Conservation (phyloP, 2,888 invertebrate species). For the Drosophila sordidula region DNA sequence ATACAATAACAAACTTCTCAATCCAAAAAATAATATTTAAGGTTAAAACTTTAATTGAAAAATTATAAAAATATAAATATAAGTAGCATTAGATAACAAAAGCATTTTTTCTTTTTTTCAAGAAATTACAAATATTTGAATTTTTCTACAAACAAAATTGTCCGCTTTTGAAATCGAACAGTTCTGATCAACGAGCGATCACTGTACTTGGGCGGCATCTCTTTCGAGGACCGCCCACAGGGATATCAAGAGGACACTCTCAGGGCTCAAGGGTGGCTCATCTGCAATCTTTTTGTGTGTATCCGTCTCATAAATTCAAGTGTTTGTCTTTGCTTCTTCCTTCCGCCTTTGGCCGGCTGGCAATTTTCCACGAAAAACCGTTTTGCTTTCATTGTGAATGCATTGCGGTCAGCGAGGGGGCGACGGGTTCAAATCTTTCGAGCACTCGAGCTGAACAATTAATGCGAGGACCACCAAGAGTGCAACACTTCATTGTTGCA, state of each 20-base stretch:
- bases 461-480: slow-evolving; percentile 44
- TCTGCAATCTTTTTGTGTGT: slow-evolving; percentile 21
- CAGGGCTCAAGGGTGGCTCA: slow-evolving; percentile 10
- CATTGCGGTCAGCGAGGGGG: slow-evolving; percentile 27
- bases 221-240: slow-evolving; percentile 32
- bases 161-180: neutral
- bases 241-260: slow-evolving; percentile 15
- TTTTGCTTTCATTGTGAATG: slow-evolving; percentile 26
- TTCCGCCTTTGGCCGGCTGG: slow-evolving; percentile 31
- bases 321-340: slow-evolving; percentile 35
- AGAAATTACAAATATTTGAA: too few species aligned
- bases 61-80: too few species aligned
- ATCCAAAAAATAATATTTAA: too few species aligned
- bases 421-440: slow-evolving; percentile 4
- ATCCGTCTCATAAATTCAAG: slow-evolving; percentile 19
- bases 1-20: too few species aligned
- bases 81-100: too few species aligned
- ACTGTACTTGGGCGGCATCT: neutral
- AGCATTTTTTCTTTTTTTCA: too few species aligned
- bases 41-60: too few species aligned
- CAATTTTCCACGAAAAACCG: slow-evolving; percentile 32
- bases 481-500: slow-evolving; percentile 36
- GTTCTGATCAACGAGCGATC: neutral
- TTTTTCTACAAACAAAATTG: too few species aligned
- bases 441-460: slow-evolving; percentile 45